Evolutionary conservation across 1,140 invertebrate species (phyloP).

Genomic region (Frieseomelitta varia): DNA sequence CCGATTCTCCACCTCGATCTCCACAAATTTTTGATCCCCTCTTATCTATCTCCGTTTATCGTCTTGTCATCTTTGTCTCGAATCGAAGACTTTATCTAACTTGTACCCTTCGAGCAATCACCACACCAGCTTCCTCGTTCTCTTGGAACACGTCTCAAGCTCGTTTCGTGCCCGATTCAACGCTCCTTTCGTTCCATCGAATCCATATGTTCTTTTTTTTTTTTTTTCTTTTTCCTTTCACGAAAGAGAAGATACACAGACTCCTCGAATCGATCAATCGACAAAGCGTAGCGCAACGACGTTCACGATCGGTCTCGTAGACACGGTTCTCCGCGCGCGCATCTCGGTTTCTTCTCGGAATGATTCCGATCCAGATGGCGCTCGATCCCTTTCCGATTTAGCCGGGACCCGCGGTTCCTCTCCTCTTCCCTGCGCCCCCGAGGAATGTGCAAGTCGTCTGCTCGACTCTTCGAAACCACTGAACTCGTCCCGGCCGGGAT

Average conservation of each 20-base stretch:
- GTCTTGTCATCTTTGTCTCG: not conserved
- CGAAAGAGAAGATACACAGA: not conserved
- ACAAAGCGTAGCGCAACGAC: not conserved
- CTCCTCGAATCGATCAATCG: not conserved
- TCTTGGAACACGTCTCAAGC: not conserved
- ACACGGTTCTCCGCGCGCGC: not conserved
- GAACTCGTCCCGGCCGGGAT: constrained; percentile 62
- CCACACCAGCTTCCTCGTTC: not conserved
- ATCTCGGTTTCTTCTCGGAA: not conserved
- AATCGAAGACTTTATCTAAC: not conserved
- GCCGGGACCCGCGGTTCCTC: not conserved
- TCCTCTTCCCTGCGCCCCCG: constrained; percentile 9
- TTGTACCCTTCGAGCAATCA: not conserved
- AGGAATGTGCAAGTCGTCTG: constrained; percentile 46
- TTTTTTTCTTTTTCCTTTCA: not conserved
- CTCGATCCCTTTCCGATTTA: not conserved
- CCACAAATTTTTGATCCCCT: not conserved
- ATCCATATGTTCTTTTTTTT: not conserved
- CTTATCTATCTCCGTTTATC: not conserved
- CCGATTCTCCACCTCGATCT: not conserved
- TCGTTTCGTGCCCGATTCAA: too few species aligned
- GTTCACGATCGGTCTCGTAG: not conserved
- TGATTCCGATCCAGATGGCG: constrained; percentile 5
- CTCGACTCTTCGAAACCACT: constrained; percentile 66
- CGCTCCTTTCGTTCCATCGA: not conserved